Evolutionary conservation across 2,113 vertebrate species (phyloP).

Genomic region (Chaetorhynchus papuensis): DNA sequence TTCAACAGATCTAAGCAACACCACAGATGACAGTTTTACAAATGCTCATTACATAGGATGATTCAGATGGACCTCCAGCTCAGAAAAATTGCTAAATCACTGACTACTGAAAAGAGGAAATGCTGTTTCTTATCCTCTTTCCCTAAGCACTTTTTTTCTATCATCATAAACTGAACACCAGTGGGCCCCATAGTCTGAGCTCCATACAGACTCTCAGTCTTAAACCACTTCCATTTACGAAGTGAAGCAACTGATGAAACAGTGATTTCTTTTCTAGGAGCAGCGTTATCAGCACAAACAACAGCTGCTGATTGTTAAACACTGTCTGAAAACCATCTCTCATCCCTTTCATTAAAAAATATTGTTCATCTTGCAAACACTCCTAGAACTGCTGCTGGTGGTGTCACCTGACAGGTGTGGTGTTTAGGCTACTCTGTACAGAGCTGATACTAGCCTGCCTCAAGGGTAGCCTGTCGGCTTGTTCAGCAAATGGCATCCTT

Average conservation of each 20-base stretch:
- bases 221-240: neutral
- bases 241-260: conserved; percentile 1
- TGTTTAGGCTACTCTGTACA: neutral
- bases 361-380: neutral
- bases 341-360: neutral
- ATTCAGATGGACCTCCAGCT: neutral
- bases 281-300: neutral
- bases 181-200: neutral
- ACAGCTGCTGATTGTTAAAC: conserved; percentile 14
- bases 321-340: neutral
- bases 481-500: neutral
- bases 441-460: neutral
- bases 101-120: neutral
- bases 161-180: neutral
- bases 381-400: neutral
- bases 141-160: neutral
- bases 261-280: neutral
- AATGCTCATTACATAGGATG: neutral
- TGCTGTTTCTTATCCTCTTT: neutral
- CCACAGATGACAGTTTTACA: neutral
- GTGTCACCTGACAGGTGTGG: neutral
- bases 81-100: neutral
- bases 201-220: neutral
- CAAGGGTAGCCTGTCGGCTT: neutral
- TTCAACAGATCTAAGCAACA: neutral